Base-by-base conservation (phyloP, 1,140 invertebrate species). In the Oncopodura yosiiana region DNA sequence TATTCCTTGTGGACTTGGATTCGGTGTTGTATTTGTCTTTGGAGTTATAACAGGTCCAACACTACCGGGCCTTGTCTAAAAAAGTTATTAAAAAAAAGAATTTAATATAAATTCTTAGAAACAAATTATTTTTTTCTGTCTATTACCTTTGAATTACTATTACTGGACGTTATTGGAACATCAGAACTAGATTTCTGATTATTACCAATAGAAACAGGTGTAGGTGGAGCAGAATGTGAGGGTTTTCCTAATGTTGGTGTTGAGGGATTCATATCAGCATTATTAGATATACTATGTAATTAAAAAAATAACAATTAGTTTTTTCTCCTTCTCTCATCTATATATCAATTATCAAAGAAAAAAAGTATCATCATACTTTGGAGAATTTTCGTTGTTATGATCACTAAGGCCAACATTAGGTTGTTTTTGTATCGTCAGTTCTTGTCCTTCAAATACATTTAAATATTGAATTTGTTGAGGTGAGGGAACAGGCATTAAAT, bases 381-480 rank as follows among this genome's bases (percentile, higher is more conserved):
- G 71, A 29, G 71, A 73, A 50, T 66, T 30, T 59, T 64, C 62
- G 23, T 32, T 58, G 26, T 53, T 58, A 37, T 60, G 58, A 64
- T 86, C 84, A 68, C 85, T 85, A n/a, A 90, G 72, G 68, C 84
- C 86, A 24, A 86, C 89, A 70, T 95, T 95, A 16, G 91, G 86
- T 73, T 94, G 91, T 71, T 94, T 94, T 69, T 94, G 91, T 72
- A 94, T 95, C 49, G 90, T 94, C 59, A 94, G 73, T 75, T 95
- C 92, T 77, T 95, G 91, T 41, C 90, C 90, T 76, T 94, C 90
- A 73, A 94, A 94, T 54, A 88, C 83, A 76, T 90, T 93, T 56
- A 94, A 78, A 76, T 94, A 94, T 64, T 90, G 88, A 69, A 94
- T 93, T 77, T 93, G 89, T 72, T 94, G 90, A 26, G 92, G 90